Percentiles rank a stretch among this genome's conserved stretches.
phyloP scores from a whole-genome alignment of 2,113 vertebrate species.

The Gobiocypris rarus region DNA sequence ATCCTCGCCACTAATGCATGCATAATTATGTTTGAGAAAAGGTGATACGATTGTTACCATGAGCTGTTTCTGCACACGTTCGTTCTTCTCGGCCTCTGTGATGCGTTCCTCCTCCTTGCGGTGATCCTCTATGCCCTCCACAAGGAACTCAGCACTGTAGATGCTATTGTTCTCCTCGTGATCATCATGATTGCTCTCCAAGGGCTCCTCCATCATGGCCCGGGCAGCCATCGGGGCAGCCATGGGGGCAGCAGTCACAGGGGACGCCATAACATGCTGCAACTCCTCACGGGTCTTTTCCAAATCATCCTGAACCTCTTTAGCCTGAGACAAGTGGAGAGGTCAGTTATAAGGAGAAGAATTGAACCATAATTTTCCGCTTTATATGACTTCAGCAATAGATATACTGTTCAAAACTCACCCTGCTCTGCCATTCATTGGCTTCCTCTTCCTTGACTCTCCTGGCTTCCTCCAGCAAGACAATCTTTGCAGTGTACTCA shows the following conservation, averaged over 20 bases:
- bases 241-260: slow-evolving; percentile 63
- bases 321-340: slow-evolving; percentile 63
- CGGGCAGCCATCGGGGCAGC: slow-evolving; percentile 4
- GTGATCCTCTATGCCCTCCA: slow-evolving; percentile 83
- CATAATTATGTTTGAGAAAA: neutral
- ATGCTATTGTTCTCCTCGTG: slow-evolving; percentile 79
- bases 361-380: neutral
- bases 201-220: slow-evolving; percentile 70
- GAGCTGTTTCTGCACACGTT: slow-evolving; percentile 88
- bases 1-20: neutral
- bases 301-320: slow-evolving; percentile 87
- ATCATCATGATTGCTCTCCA: slow-evolving; percentile 77
- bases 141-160: slow-evolving; percentile 90
- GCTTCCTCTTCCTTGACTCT: slow-evolving; percentile 83
- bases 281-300: slow-evolving; percentile 92
- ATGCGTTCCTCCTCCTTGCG: slow-evolving; percentile 87
- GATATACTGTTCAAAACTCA: slow-evolving; percentile 62
- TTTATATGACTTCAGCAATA: neutral
- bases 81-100: slow-evolving; percentile 93
- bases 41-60: slow-evolving; percentile 75
- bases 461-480: slow-evolving; percentile 83
- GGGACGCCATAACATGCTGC: slow-evolving; percentile 80
- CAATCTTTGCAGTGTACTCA: slow-evolving; percentile 85
- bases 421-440: slow-evolving; percentile 84
- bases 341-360: neutral